Evolutionary conservation across 2,888 invertebrate genomes (phyloP).

Genomic region (Nineta flava): DNA sequence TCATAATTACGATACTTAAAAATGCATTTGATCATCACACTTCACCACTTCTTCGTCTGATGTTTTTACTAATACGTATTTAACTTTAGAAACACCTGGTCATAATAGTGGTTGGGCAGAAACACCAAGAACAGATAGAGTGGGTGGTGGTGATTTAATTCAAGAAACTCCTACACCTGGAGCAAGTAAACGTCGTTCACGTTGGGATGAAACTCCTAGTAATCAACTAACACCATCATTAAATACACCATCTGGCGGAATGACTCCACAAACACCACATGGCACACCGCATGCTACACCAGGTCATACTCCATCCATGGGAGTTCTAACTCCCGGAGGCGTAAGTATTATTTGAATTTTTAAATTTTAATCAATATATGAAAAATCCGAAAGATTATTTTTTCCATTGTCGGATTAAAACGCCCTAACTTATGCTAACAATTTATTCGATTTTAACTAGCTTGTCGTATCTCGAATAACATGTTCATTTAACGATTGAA

Average conservation of each 20-base stretch:
- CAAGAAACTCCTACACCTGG: conserved; percentile 91
- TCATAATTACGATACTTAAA: too few relatives aligned
- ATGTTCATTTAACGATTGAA: too few relatives aligned
- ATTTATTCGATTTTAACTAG: too few relatives aligned
- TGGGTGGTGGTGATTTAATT: conserved; percentile 45
- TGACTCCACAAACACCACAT: conserved; percentile 50
- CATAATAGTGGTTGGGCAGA: conserved; percentile 98
- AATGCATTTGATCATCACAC: too few relatives aligned
- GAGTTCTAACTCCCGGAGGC: conserved; percentile 65
- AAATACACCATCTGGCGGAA: conserved; percentile 36
- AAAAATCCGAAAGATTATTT: not conserved
- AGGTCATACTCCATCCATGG: conserved; percentile 38
- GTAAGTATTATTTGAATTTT: conserved; percentile 20
- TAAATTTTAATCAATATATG: not conserved
- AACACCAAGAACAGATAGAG: conserved; percentile 90
- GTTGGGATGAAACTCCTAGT: conserved; percentile 98
- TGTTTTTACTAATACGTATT: conserved; percentile 16
- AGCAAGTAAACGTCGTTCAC: conserved; percentile 83
- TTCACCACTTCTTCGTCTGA: not conserved
- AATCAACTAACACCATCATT: conserved; percentile 49
- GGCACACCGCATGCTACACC: conserved; percentile 62
- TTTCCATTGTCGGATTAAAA: too few relatives aligned
- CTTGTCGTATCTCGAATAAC: too few relatives aligned
- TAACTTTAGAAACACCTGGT: conserved; percentile 66
- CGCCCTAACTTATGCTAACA: too few relatives aligned